Base-by-base conservation (phyloP, 1,140 invertebrate genomes). In the Habropoda laboriosa region DNA sequence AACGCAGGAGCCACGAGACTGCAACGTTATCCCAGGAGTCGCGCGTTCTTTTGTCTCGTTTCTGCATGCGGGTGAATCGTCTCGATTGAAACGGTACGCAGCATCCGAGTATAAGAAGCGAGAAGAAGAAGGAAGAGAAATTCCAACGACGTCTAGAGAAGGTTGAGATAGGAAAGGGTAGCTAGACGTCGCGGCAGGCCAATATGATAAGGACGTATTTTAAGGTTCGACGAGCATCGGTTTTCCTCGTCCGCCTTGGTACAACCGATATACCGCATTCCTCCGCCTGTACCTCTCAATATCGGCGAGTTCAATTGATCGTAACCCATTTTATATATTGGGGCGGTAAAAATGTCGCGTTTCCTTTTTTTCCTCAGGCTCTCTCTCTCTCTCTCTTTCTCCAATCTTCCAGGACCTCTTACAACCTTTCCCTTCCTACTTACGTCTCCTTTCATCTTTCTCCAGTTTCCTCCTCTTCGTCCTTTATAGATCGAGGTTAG, bases 181-280 rank as follows among this genome's bases (percentile, higher is more conserved):
- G 60, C 32, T 63, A 42, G 51, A 55, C 45, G 42, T 10, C 42
- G 42, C 16, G 32, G 16, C 74, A 38, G 3, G 61, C 72, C 86
- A 86, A 87, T 87, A 87, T 87, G 82, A 87, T 87, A 87, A 87
- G 80, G 79, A 75, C 80, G 68, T 87, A 85, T 87, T 87, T 87
- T 83, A 87, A 85, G 86, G 82, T 87, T 87, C 85, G 85, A 82
- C 66, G 85, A 87, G 78, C 83, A 87, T 87, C 76, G 82, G 74
- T 80, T 64, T 61, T 79, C 68, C 79, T 85, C 55, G 70, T 79
- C 27, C 66, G 45, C 40, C 70, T 74, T 73, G 78, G n/a, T 77
- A 78, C 68, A 45, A 74, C 45, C 58, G 57, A 57, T 64, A 85
- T 83, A 83, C 74, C 63, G 49, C 80, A 86, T 85, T 80, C 83